Evolutionary conservation across 2,113 vertebrate genomes (phyloP).

Genomic region (Sterna hirundo): DNA sequence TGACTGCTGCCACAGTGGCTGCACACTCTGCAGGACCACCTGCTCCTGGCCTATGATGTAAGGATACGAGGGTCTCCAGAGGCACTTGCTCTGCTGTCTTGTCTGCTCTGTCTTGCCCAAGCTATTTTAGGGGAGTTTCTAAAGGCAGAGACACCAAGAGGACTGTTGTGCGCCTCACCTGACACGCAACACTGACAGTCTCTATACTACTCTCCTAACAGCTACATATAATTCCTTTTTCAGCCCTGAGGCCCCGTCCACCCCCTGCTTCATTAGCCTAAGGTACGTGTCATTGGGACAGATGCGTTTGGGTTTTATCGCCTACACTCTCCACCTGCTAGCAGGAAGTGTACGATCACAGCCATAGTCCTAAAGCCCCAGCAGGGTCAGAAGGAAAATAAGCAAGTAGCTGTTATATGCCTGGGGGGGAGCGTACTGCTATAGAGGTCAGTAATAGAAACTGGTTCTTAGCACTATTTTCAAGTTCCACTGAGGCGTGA

Average conservation of each 20-base stretch:
- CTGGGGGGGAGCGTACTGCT: background rate
- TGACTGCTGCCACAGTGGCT: background rate
- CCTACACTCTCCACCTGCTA: background rate
- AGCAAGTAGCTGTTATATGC: background rate
- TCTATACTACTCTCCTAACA: background rate
- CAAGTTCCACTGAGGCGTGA: background rate
- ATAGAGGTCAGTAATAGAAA: background rate
- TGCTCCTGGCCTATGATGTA: background rate
- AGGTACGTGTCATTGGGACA: background rate
- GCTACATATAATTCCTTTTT: background rate
- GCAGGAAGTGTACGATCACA: background rate
- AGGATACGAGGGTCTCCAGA: background rate
- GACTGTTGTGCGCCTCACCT: too few relatives aligned
- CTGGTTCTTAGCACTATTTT: background rate
- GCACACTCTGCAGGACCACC: background rate
- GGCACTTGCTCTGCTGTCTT: background rate
- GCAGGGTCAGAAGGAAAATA: background rate
- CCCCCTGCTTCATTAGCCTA: background rate
- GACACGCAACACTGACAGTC: background rate
- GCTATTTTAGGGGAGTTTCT: background rate
- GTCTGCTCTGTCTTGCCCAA: background rate
- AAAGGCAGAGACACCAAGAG: background rate
- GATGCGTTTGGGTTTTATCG: background rate
- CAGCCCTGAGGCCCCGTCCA: background rate
- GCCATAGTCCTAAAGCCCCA: background rate